A percentile compares a stretch with the other conserved stretches of the same genome.
phyloP scores from a whole-genome alignment of 2,113 vertebrate species.

The Anarrhichthys ocellatus region DNA sequence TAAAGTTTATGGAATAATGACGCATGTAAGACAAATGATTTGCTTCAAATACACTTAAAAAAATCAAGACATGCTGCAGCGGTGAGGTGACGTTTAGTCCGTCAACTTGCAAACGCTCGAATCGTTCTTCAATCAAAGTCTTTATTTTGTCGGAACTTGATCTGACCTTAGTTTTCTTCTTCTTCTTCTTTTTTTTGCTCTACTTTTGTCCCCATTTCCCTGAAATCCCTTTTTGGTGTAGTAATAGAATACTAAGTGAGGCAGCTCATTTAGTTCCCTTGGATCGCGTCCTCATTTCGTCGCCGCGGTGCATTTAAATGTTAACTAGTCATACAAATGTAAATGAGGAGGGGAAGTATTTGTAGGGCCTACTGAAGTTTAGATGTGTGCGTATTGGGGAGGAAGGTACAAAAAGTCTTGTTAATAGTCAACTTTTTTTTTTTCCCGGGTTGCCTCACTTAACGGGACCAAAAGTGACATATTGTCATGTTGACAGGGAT shows the following conservation, averaged over 20 bases:
- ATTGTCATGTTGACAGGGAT: slow-evolving; percentile 37
- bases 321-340: slow-evolving; percentile 86
- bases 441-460: slow-evolving; percentile 43
- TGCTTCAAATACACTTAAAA: background rate
- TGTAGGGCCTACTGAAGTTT: slow-evolving; percentile 73
- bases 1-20: slow-evolving; percentile 10
- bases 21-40: background rate
- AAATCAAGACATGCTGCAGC: background rate
- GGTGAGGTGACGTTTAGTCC: background rate
- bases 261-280: slow-evolving; percentile 79
- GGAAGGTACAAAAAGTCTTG: slow-evolving; percentile 81
- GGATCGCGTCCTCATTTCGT: slow-evolving; percentile 79
- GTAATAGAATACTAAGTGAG: slow-evolving; percentile 81
- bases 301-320: slow-evolving; percentile 85
- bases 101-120: background rate
- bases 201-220: slow-evolving; percentile 63
- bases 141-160: slow-evolving; percentile 54
- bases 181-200: background rate
- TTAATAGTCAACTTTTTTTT: slow-evolving; percentile 79
- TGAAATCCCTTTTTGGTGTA: slow-evolving; percentile 55
- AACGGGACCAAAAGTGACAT: slow-evolving; percentile 59
- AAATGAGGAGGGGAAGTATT: slow-evolving; percentile 84
- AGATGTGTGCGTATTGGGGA: slow-evolving; percentile 76
- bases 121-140: slow-evolving; percentile 3
- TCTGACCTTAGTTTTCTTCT: slow-evolving; percentile 52